Evolutionary conservation across 1,140 invertebrate species (phyloP).

Genomic region (Aleiodes sp.): DNA sequence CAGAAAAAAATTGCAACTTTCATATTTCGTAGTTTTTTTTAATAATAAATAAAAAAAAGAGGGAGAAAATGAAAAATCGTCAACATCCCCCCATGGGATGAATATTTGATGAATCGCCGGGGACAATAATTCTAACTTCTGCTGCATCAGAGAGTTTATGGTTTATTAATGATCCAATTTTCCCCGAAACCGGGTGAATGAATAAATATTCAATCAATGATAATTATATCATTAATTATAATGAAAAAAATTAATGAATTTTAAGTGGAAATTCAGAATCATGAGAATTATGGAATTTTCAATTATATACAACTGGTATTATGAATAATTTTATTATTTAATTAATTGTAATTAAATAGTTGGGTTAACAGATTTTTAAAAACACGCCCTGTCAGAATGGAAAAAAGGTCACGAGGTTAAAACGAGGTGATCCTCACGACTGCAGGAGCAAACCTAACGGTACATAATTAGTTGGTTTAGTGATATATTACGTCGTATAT

Average conservation of each 20-base stretch:
- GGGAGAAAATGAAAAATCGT: background rate
- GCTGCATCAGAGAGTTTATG: background rate
- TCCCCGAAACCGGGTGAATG: background rate
- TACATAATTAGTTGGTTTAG: conserved; percentile 33
- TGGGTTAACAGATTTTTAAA: background rate
- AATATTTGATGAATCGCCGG: conserved; percentile 6
- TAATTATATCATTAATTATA: background rate
- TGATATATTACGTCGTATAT: conserved; percentile 33
- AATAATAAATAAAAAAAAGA: too few species aligned
- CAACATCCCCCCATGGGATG: background rate
- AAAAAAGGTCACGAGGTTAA: conserved; percentile 22
- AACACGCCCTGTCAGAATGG: background rate
- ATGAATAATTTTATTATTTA: too few species aligned
- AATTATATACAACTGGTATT: too few species aligned
- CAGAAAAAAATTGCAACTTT: too few species aligned
- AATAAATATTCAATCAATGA: background rate
- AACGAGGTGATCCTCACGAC: conserved; percentile 29
- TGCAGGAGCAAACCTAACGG: conserved; percentile 30
- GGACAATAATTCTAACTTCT: background rate
- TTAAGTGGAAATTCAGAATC: too few species aligned
- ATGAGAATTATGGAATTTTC: too few species aligned
- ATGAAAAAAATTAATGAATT: too few species aligned
- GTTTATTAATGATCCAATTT: conserved; percentile 16
- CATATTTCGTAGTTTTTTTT: too few species aligned
- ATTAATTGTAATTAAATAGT: conserved; percentile 15